Evolutionary conservation across 1,140 invertebrate genomes (phyloP).

Genomic region (Cyclargus thomasi): DNA sequence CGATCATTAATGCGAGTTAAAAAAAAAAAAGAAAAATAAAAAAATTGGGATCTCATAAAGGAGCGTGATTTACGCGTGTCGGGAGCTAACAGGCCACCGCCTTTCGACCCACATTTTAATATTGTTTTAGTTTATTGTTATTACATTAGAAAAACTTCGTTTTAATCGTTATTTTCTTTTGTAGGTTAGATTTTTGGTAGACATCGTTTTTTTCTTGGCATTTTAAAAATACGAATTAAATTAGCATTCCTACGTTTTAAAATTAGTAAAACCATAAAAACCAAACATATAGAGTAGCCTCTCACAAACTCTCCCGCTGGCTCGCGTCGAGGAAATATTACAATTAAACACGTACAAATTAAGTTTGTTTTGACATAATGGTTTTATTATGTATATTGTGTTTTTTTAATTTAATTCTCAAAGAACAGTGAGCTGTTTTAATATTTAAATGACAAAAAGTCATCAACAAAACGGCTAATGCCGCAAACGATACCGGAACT

Average conservation of each 20-base stretch:
- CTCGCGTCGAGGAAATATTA: not conserved
- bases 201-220: not conserved
- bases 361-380: constrained; percentile 6
- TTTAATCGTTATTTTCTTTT: not conserved
- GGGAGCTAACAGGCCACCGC: constrained; percentile 64
- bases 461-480: not conserved
- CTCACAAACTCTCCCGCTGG: not conserved
- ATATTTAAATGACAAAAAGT: too few relatives aligned
- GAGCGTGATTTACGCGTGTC: constrained; percentile 68
- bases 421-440: not conserved
- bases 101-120: constrained; percentile 29
- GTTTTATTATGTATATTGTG: constrained; percentile 13
- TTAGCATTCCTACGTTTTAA: not conserved
- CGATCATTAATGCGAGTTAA: constrained; percentile 68
- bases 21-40: not conserved
- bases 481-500: constrained; percentile 10
- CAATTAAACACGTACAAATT: constrained; percentile 11
- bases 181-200: too few relatives aligned
- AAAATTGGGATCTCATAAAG: constrained; percentile 72
- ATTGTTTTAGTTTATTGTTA: not conserved
- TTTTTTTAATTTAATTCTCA: not conserved
- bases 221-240: not conserved
- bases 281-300: not conserved
- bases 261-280: not conserved
- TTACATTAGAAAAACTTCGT: not conserved